Base-by-base conservation (phyloP, 2,888 invertebrate species). In the Drosophila anomalata region DNA sequence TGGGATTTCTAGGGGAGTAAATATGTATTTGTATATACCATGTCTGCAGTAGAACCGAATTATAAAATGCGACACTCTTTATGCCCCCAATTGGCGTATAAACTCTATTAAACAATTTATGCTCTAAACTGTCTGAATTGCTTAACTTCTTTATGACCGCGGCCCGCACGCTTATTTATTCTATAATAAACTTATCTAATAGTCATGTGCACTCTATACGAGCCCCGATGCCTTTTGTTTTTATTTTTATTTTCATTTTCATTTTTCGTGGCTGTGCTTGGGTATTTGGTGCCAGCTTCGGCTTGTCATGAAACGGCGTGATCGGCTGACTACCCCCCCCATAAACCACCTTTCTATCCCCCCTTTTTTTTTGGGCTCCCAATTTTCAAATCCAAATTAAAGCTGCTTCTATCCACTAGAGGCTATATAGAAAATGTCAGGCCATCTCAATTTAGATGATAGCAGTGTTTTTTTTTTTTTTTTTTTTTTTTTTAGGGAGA, bases 91-190 rank as follows among this genome's bases (percentile, higher is more conserved):
- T 59, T 59, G 71, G 63, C 70, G 62, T 62, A 54, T 55, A 69
- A 63, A 70, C 74, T 74, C 68, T 59, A 81, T 81, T 85, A 85
- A 87, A 41, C 74, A 85, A 87, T 87, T 85, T 74, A 78, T 76
- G 86, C 67, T 55, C 75, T 70, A 74, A 85, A 76, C 61, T 73
- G 66, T 54, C 62, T 68, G 65, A 87, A 85, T 85, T 85, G 82
- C 51, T 79, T 62, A 76, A 81, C 85, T 85, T 87, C 69, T 85
- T 81, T 84, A 84, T 84, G 67, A 8, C 42, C 52, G 42, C 55
- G 53, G 62, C 66, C 60, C 71, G 68, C 69, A 60, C 73, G 52
- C 71, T 48, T 71, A 66, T 71, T 75, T 69, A 67, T 78, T 75
- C 73, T 51, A 73, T 73, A 76, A 81, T 85, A 78, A 67, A 78